These are phyloP conservation scores for Cotesia typhae DNA, from an alignment of 1,140 invertebrate species.

Conservation along the genomic window DNA sequence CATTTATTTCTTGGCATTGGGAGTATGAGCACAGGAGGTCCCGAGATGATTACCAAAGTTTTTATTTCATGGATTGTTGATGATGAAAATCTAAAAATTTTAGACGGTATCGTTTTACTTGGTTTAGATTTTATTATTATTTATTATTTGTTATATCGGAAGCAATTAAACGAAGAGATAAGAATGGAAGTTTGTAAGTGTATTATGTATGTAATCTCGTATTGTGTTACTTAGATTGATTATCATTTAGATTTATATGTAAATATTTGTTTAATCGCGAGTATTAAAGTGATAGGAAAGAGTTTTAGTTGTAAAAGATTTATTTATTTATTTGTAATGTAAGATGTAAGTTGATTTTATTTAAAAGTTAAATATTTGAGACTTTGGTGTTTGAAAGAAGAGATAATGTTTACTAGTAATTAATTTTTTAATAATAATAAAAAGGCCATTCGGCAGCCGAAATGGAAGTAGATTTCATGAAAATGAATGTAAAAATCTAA, in stretches of 20 bases:
- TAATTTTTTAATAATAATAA: too few species aligned
- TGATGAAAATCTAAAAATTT: too few species aligned
- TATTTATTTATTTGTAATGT: slow-evolving; percentile 27
- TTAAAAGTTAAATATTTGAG: neutral
- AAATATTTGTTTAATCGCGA: slow-evolving; percentile 21
- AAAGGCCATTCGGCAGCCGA: too few species aligned
- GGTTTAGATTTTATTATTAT: slow-evolving; percentile 35
- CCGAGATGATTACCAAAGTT: too few species aligned
- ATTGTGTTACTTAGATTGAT: neutral
- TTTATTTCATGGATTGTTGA: too few species aligned
- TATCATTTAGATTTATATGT: neutral
- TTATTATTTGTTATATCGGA: slow-evolving; percentile 23
- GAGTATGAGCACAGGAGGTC: too few species aligned
- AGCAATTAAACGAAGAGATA: slow-evolving; percentile 35
- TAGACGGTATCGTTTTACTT: neutral
- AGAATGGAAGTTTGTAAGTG: slow-evolving; percentile 8
- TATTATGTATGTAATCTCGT: slow-evolving; percentile 15
- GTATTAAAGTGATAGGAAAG: slow-evolving; percentile 17
- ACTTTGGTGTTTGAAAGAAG: too few species aligned
- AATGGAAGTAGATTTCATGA: too few species aligned
- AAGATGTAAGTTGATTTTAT: slow-evolving; percentile 1
- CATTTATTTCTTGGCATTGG: too few species aligned
- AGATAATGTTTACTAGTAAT: too few species aligned
- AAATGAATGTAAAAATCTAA: too few species aligned
- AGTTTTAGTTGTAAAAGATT: neutral